These are phyloP conservation scores for Metaphire vulgaris DNA, from an alignment of 1,140 invertebrate genomes.

Conservation along the genomic window DNA sequence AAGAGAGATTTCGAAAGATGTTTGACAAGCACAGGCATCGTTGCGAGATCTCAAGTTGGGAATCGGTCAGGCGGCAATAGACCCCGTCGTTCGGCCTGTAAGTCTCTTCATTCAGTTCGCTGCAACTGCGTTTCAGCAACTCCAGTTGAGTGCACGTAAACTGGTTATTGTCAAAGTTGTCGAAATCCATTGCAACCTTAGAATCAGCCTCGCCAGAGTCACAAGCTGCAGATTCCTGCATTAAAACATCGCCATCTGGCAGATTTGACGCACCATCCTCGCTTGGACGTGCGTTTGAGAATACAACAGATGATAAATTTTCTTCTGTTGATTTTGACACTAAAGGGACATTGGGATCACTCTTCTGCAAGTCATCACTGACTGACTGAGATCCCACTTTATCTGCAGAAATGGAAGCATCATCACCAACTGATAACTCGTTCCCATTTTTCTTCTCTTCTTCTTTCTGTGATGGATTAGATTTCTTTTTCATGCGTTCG, in stretches of 20 bases:
- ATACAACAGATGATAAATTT: background rate
- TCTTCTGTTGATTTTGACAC: background rate
- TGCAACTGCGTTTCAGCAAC: slow-evolving; percentile 6
- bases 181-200: background rate
- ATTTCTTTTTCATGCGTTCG: background rate
- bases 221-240: background rate
- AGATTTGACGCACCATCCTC: background rate
- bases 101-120: slow-evolving; percentile 12
- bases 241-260: background rate
- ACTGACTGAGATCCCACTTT: background rate
- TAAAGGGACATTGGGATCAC: background rate
- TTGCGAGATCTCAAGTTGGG: slow-evolving; percentile 75
- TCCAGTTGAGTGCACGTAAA: background rate
- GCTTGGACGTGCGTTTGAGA: background rate
- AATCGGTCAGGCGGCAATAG: slow-evolving; percentile 56
- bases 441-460: background rate
- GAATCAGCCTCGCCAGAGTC: no score
- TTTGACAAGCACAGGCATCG: slow-evolving; percentile 82
- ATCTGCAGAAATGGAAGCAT: background rate
- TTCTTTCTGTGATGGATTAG: background rate
- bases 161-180: slow-evolving; percentile 4
- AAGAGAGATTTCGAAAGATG: slow-evolving; percentile 88
- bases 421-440: background rate
- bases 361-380: background rate
- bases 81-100: slow-evolving; percentile 1